phyloP scores from a whole-genome alignment of 2,888 invertebrate genomes.

The Aphodius sticticus region DNA sequence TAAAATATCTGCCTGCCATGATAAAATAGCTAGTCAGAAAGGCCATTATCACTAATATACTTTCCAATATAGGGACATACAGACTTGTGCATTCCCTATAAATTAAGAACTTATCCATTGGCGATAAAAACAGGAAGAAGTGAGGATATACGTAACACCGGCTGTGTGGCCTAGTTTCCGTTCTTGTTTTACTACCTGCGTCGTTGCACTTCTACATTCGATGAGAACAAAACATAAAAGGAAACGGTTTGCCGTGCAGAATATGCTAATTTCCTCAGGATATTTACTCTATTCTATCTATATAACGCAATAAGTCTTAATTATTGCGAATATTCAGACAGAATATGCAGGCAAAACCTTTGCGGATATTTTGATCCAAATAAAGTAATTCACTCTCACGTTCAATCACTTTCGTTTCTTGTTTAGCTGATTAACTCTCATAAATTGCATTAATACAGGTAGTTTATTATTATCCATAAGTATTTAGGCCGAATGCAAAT shows the following conservation, averaged over 20 bases:
- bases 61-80: neutral
- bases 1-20: too few relatives aligned
- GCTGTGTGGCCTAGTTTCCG: neutral
- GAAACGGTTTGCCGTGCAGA: neutral
- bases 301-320: neutral
- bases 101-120: neutral
- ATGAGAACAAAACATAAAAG: conserved; percentile 4
- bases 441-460: neutral
- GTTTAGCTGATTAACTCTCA: neutral
- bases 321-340: neutral
- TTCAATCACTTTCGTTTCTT: conserved; percentile 4
- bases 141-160: neutral
- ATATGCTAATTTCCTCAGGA: neutral
- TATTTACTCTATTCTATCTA: neutral
- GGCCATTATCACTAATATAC: neutral
- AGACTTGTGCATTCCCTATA: neutral
- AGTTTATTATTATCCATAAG: neutral
- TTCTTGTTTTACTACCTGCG: neutral
- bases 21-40: conserved; percentile 17
- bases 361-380: neutral
- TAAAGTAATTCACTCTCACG: neutral
- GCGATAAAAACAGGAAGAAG: neutral
- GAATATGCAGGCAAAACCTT: neutral
- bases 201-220: neutral
- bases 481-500: neutral